A percentile compares a stretch with the other conserved stretches of the same genome.
phyloP scores from a whole-genome alignment of 2,113 vertebrate species.

The Ceyx melanurus region DNA sequence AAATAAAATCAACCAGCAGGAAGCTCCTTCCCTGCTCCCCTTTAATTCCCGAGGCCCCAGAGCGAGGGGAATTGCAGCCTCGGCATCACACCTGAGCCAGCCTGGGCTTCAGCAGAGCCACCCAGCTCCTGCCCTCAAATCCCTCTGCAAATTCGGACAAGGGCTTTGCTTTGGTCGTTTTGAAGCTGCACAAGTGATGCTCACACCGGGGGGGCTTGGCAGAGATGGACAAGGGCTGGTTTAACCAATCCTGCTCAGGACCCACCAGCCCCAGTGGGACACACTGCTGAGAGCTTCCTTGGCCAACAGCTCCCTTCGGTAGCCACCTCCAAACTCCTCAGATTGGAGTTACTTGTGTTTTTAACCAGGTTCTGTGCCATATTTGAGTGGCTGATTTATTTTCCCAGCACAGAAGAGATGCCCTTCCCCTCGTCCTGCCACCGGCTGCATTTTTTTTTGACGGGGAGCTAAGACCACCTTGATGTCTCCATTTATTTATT shows the following conservation, averaged over 20 bases:
- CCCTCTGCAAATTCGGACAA: not conserved
- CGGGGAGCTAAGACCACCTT: not conserved
- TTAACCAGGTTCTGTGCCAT: not conserved
- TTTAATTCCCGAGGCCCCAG: not conserved
- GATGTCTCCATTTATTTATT: not conserved
- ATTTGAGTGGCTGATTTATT: not conserved
- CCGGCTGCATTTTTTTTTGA: rapidly evolving
- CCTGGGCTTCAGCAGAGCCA: not conserved
- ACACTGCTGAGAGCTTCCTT: not conserved
- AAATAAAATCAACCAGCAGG: not conserved
- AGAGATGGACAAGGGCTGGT: not conserved
- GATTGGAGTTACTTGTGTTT: rapidly evolving
- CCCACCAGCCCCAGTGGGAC: rapidly evolving
- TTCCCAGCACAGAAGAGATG: not conserved
- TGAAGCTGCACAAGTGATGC: rapidly evolving
- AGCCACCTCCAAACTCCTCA: not conserved
- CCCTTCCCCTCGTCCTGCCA: not conserved
- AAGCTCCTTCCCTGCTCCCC: not conserved
- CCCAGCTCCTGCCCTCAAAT: rapidly evolving
- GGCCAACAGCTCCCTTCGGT: rapidly evolving
- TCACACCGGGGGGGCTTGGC: not conserved
- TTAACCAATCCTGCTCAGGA: not conserved
- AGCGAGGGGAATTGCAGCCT: not conserved
- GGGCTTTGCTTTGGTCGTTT: not conserved
- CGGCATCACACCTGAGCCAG: not conserved